Base-by-base conservation (phyloP, 2,888 invertebrate genomes). In the Anarsia innoxiella region DNA sequence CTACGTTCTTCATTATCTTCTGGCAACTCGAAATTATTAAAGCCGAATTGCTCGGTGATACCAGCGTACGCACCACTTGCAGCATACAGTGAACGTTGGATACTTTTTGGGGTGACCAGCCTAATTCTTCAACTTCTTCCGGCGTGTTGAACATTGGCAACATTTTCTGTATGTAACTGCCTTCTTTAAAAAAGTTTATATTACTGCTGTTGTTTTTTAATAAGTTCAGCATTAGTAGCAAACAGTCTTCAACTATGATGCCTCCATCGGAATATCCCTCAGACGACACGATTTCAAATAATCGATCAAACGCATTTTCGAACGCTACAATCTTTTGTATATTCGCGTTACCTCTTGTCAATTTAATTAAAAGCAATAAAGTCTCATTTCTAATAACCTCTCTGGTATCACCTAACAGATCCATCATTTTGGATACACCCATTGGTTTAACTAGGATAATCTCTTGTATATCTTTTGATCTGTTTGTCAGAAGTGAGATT, bases 281-380 rank as follows among this genome's bases (percentile, higher is more conserved):
- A 40, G 93, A 92, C 1, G 87, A 88, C 8, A 99, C 93, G 6
- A 99, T 96, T 67, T 96, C 96, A 53, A 99, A 93, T 15, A 99
- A 85, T 49, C 94, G 89, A 72, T 98, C 98, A 66, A 99, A 99
- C 0, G 97, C 97, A 78, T 98, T 99, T 73, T 99, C 99, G 71
- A 99, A 99, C 0, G 99, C 98, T 0, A 99, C 97, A 57, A 99
- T 98, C 82, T 99, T 99, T 72, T 99, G 98, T 56, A 99, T 96
- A 70, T 97, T 98, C 0, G 97, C 94, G 80, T 99, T 98, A 9
- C 93, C 93, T 57, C 86, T 93, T 0, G 98, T 98, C 52, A 99
- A 77, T 59, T 96, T 95, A 46, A 95, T 95, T 0, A 99, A 86
- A 31, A 99, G 82, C 3, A 99, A 76, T 6, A 99, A 78, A 0